A percentile compares a stretch with the other conserved stretches of the same genome.
Conservation (phyloP, 2,888 invertebrate species). For the Thymelicus acteon region DNA sequence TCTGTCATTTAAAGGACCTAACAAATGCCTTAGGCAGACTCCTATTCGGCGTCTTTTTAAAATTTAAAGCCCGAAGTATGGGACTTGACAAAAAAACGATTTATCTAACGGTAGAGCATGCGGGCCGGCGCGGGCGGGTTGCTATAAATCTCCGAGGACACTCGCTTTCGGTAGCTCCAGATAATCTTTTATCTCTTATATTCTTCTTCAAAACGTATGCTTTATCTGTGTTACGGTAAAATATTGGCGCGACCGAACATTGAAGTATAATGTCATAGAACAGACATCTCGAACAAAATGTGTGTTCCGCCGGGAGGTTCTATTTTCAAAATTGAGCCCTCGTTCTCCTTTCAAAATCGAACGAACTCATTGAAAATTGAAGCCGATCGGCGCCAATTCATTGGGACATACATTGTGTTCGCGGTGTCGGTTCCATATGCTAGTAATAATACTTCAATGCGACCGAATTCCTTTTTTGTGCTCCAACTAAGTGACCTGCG, state of each 20-base stretch:
- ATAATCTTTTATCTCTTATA: slow-evolving; percentile 39
- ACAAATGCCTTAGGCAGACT: slow-evolving; percentile 19
- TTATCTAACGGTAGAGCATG: slow-evolving; percentile 39
- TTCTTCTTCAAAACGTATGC: slow-evolving; percentile 31
- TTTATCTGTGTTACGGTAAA: slow-evolving; percentile 25
- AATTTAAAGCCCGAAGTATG: slow-evolving; percentile 31
- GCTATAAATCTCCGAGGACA: slow-evolving; percentile 39
- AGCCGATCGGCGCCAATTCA: no score
- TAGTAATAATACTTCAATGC: no score
- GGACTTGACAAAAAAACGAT: slow-evolving; percentile 27
- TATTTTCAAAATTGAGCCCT: no score
- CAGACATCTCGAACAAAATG: no score
- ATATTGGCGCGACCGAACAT: slow-evolving; percentile 28
- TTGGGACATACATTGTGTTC: no score
- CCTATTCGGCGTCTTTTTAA: slow-evolving; percentile 27
- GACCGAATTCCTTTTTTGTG: slow-evolving; percentile 23
- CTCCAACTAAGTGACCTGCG: slow-evolving; percentile 15
- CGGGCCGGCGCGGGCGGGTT: slow-evolving; percentile 28
- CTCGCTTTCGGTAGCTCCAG: slow-evolving; percentile 37
- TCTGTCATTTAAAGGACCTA: slow-evolving; percentile 11
- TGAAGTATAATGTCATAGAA: no score
- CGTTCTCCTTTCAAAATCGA: no score
- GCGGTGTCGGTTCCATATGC: no score
- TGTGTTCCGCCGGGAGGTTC: no score
- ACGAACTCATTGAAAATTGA: no score